phyloP scores from a whole-genome alignment of 2,888 invertebrate genomes.

The Spialia ferax region DNA sequence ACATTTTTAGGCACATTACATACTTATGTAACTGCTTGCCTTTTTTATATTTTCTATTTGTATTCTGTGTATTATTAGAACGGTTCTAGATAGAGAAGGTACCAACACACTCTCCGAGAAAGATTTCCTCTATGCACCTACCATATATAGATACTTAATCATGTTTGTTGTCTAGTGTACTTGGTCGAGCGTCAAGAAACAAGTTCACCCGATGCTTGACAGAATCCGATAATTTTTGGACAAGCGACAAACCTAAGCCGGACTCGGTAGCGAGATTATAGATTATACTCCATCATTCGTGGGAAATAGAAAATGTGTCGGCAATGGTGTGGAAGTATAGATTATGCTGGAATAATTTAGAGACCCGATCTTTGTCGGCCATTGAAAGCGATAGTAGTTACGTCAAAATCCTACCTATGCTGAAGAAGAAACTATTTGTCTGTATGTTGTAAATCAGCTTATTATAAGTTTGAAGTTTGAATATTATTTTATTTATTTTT shows the following conservation, averaged over 20 bases:
- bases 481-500: too few species aligned
- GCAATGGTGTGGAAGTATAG: constrained; percentile 40
- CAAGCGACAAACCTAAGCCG: constrained; percentile 55
- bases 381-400: not conserved
- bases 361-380: constrained; percentile 13
- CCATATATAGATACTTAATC: constrained; percentile 1
- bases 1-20: too few species aligned
- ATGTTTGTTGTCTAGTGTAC: constrained; percentile 11
- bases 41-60: too few species aligned
- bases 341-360: constrained; percentile 34
- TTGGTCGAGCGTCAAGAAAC: constrained; percentile 26
- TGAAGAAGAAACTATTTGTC: too few species aligned
- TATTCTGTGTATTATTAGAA: too few species aligned
- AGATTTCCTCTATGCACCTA: not conserved
- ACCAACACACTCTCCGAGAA: not conserved
- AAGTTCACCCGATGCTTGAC: constrained; percentile 49
- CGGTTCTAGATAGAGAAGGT: too few species aligned
- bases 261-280: constrained; percentile 43
- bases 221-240: constrained; percentile 59
- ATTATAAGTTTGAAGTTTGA: too few species aligned
- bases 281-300: constrained; percentile 48
- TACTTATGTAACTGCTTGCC: too few species aligned
- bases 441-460: too few species aligned
- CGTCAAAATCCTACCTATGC: too few species aligned
- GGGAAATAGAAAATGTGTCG: constrained; percentile 46